These are phyloP conservation scores for Agrotis puta DNA, from an alignment of 2,888 invertebrate species.

Conservation along the genomic window DNA sequence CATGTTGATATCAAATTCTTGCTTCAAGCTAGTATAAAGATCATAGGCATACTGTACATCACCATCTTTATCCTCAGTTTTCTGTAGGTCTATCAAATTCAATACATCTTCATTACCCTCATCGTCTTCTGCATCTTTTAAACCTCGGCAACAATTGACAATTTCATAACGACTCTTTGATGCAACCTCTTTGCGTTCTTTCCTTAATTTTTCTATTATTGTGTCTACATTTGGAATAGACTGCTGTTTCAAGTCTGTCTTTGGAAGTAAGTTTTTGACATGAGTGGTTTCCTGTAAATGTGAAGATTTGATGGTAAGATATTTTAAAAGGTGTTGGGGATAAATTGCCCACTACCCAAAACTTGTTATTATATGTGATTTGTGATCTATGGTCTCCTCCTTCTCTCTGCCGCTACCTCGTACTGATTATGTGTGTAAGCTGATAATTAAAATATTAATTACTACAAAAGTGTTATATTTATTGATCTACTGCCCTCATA, in stretches of 20 bases:
- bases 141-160: conserved; percentile 83
- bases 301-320: not conserved
- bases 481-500: no score
- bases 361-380: no score
- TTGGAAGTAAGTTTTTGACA: conserved; percentile 80
- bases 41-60: conserved; percentile 85
- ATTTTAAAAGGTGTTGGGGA: no score
- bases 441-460: no score
- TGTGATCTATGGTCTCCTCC: no score
- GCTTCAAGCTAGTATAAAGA: conserved; percentile 82
- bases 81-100: conserved; percentile 82
- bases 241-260: conserved; percentile 76
- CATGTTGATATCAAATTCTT: conserved; percentile 85
- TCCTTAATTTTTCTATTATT: conserved; percentile 84
- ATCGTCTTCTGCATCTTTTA: conserved; percentile 70
- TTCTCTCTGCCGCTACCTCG: no score
- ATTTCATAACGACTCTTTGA: conserved; percentile 83
- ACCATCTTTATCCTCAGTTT: conserved; percentile 71
- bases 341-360: no score
- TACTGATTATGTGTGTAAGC: no score
- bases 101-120: conserved; percentile 67
- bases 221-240: conserved; percentile 76
- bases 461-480: no score
- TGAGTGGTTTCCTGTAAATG: conserved; percentile 77
- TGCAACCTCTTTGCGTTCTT: conserved; percentile 80